A percentile compares a stretch with the other conserved stretches of the same genome.
Conservation (phyloP, 2,797 vertebrate species). For the Psittacula derbiana region DNA sequence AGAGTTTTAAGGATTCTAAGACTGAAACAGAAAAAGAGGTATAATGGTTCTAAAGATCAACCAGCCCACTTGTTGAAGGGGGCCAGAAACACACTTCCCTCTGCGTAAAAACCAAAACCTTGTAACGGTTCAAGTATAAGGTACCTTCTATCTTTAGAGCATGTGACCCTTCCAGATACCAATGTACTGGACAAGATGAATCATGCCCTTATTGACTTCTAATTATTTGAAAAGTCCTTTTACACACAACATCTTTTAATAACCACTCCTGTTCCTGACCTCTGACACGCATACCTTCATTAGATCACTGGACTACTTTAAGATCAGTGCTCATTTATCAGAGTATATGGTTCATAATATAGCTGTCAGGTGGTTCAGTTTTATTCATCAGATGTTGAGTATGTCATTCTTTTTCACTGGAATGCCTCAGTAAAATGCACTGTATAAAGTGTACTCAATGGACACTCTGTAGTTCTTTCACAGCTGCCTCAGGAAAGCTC, state of each 20-base stretch:
- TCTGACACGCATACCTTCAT: not conserved
- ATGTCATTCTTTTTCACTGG: not conserved
- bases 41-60: not conserved
- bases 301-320: not conserved
- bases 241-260: not conserved
- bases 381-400: not conserved
- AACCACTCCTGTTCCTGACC: not conserved
- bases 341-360: not conserved
- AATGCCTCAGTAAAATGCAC: not conserved
- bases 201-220: not conserved
- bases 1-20: not conserved
- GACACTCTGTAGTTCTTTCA: not conserved
- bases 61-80: not conserved
- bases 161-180: not conserved
- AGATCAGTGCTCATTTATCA: not conserved
- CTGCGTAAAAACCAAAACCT: not conserved
- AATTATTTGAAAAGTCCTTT: not conserved
- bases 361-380: not conserved
- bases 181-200: not conserved
- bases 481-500: not conserved
- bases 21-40: not conserved
- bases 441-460: not conserved
- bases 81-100: not conserved
- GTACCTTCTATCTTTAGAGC: not conserved
- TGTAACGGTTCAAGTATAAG: not conserved